Percentiles rank a stretch among this genome's conserved stretches.
Evolutionary conservation across 2,113 vertebrate species (phyloP).

Genomic region (Pomatostomus ruficeps): DNA sequence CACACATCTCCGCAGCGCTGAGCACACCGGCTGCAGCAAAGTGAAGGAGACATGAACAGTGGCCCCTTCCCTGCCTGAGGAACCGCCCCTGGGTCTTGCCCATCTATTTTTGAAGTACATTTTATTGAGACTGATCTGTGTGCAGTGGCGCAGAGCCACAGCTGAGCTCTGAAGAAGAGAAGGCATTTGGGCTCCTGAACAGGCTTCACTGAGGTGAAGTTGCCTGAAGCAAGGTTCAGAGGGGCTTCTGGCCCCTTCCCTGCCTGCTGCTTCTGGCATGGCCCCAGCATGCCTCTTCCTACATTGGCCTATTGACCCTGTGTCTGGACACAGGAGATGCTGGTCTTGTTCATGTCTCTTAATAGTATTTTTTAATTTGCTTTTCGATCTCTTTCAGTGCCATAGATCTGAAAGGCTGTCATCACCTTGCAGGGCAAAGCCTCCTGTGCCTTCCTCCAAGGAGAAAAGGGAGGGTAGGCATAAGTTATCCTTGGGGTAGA

Average conservation of each 20-base stretch:
- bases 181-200: background rate
- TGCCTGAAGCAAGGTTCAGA: background rate
- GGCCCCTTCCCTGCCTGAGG: background rate
- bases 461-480: no score
- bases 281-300: background rate
- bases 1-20: fast-evolving
- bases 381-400: background rate
- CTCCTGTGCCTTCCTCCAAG: background rate
- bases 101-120: background rate
- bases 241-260: background rate
- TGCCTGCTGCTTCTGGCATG: background rate
- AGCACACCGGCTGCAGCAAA: background rate
- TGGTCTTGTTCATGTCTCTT: background rate
- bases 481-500: background rate
- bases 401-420: background rate
- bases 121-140: background rate
- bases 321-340: background rate
- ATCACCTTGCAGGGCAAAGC: background rate
- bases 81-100: background rate
- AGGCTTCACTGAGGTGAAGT: background rate
- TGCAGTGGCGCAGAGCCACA: background rate
- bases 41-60: background rate
- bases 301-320: background rate
- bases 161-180: background rate
- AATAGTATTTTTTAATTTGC: background rate